Conservation (phyloP, 2,888 invertebrate species). For the Cantharis lateralis region DNA sequence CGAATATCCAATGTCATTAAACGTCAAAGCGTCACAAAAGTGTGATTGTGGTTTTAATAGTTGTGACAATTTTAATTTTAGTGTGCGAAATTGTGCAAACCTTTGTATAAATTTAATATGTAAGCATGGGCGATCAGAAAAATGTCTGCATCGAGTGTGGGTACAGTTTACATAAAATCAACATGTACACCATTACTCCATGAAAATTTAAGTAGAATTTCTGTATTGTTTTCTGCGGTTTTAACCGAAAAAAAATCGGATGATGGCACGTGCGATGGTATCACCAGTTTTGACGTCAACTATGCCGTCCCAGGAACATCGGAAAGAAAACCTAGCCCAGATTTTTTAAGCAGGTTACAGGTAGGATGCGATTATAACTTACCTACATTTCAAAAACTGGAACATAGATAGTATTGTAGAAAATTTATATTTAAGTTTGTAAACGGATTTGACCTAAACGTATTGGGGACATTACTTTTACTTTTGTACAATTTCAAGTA, state of each 20-base stretch:
- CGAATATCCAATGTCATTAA: constrained; percentile 18
- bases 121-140: constrained; percentile 46
- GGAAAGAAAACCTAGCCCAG: constrained; percentile 49
- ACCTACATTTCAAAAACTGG: constrained; percentile 27
- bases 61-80: neutral
- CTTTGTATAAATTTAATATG: constrained; percentile 31
- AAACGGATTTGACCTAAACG: constrained; percentile 48
- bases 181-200: constrained; percentile 49
- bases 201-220: constrained; percentile 52
- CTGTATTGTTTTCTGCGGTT: constrained; percentile 52
- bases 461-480: constrained; percentile 46
- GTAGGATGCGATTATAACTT: constrained; percentile 38
- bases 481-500: constrained; percentile 37
- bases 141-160: constrained; percentile 49
- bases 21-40: constrained; percentile 12
- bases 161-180: constrained; percentile 51
- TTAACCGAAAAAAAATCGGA: constrained; percentile 46
- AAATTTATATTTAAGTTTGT: constrained; percentile 29
- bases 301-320: constrained; percentile 45
- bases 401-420: constrained; percentile 23
- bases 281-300: constrained; percentile 48
- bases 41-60: neutral
- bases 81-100: neutral
- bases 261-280: constrained; percentile 39
- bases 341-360: constrained; percentile 54